A percentile compares a stretch with the other conserved stretches of the same genome.
Conservation (phyloP, 2,113 vertebrate species). For the Brachyistius frenatus region DNA sequence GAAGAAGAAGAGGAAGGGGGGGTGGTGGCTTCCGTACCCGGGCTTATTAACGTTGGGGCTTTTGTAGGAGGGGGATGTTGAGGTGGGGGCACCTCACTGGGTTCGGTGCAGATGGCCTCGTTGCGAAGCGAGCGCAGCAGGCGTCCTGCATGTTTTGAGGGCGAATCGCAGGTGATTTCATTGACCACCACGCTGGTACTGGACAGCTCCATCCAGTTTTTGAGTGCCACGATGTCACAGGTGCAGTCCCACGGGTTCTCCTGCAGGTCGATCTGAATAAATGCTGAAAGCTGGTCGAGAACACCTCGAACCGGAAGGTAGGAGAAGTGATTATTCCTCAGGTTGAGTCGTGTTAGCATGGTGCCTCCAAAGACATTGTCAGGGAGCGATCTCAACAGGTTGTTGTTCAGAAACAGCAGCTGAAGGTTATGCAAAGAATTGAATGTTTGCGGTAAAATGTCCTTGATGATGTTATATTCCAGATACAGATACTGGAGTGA, state of each 20-base stretch:
- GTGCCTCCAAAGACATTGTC: constrained; percentile 93
- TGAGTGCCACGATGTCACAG: constrained; percentile 93
- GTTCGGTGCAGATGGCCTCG: constrained; percentile 94
- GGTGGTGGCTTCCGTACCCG: constrained; percentile 83
- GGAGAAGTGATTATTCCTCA: constrained; percentile 98
- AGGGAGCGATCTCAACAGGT: constrained; percentile 92
- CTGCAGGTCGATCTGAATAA: constrained; percentile 98
- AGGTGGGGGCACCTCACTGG: constrained; percentile 78
- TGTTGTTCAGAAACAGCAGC: constrained; percentile 97
- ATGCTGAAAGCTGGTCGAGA: constrained; percentile 95
- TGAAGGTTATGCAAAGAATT: constrained; percentile 93
- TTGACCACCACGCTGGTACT: constrained; percentile 94
- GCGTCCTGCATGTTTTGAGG: constrained; percentile 91
- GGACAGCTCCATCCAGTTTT: constrained; percentile 96
- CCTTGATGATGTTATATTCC: constrained; percentile 99
- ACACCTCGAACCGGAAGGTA: constrained; percentile 93
- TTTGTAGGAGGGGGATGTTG: constrained; percentile 83
- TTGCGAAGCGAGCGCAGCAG: constrained; percentile 93
- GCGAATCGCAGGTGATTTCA: constrained; percentile 96
- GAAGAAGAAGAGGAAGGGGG: constrained; percentile 46
- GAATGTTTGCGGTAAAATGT: constrained; percentile 93
- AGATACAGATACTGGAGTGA: constrained; percentile 97
- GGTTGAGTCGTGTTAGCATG: constrained; percentile 94
- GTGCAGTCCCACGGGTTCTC: constrained; percentile 99
- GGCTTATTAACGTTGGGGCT: constrained; percentile 84